These are phyloP conservation scores for Harmothoe impar DNA, from an alignment of 2,888 invertebrate species.

Conservation along the genomic window DNA sequence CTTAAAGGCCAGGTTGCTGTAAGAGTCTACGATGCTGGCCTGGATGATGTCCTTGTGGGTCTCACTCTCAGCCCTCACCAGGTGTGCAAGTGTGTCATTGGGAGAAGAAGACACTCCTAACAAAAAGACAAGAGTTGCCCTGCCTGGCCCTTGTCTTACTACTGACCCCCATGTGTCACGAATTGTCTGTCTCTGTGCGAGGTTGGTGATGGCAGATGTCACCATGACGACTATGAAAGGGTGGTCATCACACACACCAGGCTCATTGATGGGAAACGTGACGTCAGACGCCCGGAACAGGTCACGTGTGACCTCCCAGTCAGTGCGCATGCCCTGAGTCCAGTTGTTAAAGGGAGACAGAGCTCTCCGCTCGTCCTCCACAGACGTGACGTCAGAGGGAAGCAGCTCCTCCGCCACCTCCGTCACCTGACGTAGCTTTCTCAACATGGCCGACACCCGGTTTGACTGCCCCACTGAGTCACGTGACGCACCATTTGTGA, in stretches of 20 bases:
- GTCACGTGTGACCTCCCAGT: background rate
- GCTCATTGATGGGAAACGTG: constrained; percentile 36
- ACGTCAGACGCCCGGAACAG: background rate
- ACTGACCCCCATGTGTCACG: constrained; percentile 62
- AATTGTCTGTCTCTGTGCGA: constrained; percentile 47
- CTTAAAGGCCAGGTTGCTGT: constrained; percentile 59
- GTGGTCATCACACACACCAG: background rate
- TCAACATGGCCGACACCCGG: background rate
- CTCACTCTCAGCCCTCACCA: constrained; percentile 33
- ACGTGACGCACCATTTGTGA: background rate
- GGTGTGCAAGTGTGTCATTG: background rate
- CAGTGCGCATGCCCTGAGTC: background rate
- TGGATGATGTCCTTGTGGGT: constrained; percentile 58
- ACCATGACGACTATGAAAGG: constrained; percentile 58
- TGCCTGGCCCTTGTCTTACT: background rate
- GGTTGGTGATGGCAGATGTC: constrained; percentile 36
- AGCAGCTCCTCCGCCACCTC: background rate
- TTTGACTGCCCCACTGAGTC: background rate
- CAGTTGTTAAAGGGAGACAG: constrained; percentile 18
- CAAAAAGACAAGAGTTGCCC: constrained; percentile 25
- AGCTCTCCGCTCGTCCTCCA: background rate
- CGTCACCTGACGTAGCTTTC: background rate
- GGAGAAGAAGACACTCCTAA: background rate
- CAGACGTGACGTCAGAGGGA: background rate
- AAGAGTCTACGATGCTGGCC: constrained; percentile 54